Evolutionary conservation across 2,797 vertebrate species (phyloP).

Genomic region (Notolepis coatsorum): DNA sequence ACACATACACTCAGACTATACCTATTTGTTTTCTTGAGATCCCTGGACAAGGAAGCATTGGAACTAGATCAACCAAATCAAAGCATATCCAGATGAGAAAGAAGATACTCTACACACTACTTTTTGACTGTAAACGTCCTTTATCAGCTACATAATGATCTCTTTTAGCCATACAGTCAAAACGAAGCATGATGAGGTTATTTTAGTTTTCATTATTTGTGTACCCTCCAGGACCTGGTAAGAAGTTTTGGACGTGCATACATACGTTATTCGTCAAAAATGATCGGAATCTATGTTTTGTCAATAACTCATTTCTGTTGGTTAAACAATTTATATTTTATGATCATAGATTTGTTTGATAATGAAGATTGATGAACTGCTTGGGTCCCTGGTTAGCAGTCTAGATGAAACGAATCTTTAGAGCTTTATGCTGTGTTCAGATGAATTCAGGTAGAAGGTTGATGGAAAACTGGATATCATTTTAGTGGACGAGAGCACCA

Average conservation of each 20-base stretch:
- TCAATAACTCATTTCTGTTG: slow-evolving; percentile 57
- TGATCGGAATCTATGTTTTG: slow-evolving; percentile 30
- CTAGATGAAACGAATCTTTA: slow-evolving; percentile 21
- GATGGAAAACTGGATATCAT: no score
- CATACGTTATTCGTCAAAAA: slow-evolving; percentile 27
- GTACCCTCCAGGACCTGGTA: slow-evolving; percentile 59
- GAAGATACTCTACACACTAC: slow-evolving; percentile 45
- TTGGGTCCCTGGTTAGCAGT: slow-evolving; percentile 24
- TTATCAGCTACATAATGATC: slow-evolving; percentile 47
- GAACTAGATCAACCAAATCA: slow-evolving; percentile 46
- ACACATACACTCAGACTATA: slow-evolving; percentile 27
- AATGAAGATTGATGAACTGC: slow-evolving; percentile 19
- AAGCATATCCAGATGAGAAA: slow-evolving; percentile 43
- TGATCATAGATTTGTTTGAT: slow-evolving; percentile 36
- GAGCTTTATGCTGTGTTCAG: no score
- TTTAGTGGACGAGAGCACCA: no score
- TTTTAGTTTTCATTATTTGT: slow-evolving; percentile 72
- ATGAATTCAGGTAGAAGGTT: no score
- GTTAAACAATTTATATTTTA: slow-evolving; percentile 59
- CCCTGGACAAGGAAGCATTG: slow-evolving; percentile 47
- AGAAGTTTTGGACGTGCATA: slow-evolving; percentile 41
- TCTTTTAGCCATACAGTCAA: slow-evolving; percentile 44
- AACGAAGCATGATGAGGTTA: slow-evolving; percentile 45
- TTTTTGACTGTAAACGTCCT: slow-evolving; percentile 40
- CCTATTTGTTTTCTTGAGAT: slow-evolving; percentile 45